Base-by-base conservation (phyloP, 2,113 vertebrate genomes). In the Neogobius melanostomus region DNA sequence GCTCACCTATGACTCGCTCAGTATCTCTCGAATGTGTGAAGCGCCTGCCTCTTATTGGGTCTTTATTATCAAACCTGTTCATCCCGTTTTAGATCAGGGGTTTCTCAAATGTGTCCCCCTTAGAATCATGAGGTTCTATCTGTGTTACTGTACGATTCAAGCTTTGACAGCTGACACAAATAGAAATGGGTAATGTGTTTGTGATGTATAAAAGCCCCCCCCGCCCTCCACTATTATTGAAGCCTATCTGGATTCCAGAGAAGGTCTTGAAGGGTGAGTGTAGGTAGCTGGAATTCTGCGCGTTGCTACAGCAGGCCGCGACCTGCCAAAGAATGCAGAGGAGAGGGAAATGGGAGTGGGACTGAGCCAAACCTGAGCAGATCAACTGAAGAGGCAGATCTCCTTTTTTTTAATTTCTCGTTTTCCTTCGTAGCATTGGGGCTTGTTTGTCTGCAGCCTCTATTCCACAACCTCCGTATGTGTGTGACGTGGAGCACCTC, bases 301-400 rank as follows among this genome's bases (percentile, higher is more conserved):
- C 72, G 78, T 69, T 64, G 56, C 56, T 64, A 14, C 68, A 75
- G 86, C 91, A 88, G 82, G 91, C 85, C 52, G 6, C 15, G 85
- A 87, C 91, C 85, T 90, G 91, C 88, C 43, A 46, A 89, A 74
- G 91, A 92, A 90, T 92, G 85, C 71, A 28, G 68, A 74, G 74
- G 77, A 76, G 67, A 77, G 45, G 45, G 45, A 64, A 48, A 64
- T 59, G 52, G 69, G 75, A 81, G 68, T 72, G 62, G 15, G 62
- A 68, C 10, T 15, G 62, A 77, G 59, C 21, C 68, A 76, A 7
- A 76, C 45, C 15, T 10, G 44, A 61, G 48, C 36, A 77, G 17
- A 48, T 64, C 9, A 16, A 48, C 8, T 6, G 1, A 5, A 68
- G 59, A 21, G 16, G 8, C 8, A 67, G 45, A 49, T n/a, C 11